These are phyloP conservation scores for Acanthaster planci DNA, from an alignment of 35 echinoderm and acorn worm species.

Conservation along the genomic window DNA sequence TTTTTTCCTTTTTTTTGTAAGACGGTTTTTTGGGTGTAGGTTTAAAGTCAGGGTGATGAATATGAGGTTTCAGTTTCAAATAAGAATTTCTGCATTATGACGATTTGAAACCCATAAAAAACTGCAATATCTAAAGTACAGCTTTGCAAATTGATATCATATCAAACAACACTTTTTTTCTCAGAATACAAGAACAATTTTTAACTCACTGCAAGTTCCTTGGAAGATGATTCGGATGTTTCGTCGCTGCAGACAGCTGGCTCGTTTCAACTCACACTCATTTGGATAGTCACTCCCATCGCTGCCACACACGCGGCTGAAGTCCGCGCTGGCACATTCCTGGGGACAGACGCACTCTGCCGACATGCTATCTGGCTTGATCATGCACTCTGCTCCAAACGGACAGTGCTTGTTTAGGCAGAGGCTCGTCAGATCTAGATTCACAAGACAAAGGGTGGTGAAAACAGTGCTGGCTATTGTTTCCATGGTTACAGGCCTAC, in stretches of 20 bases:
- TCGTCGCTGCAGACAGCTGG: constrained; percentile 51
- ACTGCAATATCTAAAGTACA: too few relatives aligned
- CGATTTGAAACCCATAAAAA: too few relatives aligned
- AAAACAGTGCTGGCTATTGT: constrained; percentile 11
- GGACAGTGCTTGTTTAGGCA: constrained; percentile 62
- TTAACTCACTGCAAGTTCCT: constrained; percentile 81
- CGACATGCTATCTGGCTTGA: constrained; percentile 22
- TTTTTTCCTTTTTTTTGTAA: too few relatives aligned
- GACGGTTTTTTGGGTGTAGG: too few relatives aligned
- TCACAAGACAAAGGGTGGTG: constrained; percentile 35
- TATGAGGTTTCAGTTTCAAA: too few relatives aligned
- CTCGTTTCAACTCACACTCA: constrained; percentile 56
- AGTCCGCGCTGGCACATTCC: constrained; percentile 30
- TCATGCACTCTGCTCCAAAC: constrained; percentile 65
- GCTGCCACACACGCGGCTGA: constrained; percentile 69
- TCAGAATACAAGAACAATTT: neutral
- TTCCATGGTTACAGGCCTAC: neutral
- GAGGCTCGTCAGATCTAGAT: constrained; percentile 60
- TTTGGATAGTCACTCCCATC: constrained; percentile 72
- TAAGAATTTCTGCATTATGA: too few relatives aligned
- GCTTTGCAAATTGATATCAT: too few relatives aligned
- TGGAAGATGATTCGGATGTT: constrained; percentile 57
- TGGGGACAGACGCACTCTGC: constrained; percentile 70
- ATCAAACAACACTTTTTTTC: too few relatives aligned
- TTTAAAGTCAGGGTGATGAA: too few relatives aligned